These are phyloP conservation scores for Notothenia rossii DNA, from an alignment of 2,113 vertebrate species.

Conservation along the genomic window DNA sequence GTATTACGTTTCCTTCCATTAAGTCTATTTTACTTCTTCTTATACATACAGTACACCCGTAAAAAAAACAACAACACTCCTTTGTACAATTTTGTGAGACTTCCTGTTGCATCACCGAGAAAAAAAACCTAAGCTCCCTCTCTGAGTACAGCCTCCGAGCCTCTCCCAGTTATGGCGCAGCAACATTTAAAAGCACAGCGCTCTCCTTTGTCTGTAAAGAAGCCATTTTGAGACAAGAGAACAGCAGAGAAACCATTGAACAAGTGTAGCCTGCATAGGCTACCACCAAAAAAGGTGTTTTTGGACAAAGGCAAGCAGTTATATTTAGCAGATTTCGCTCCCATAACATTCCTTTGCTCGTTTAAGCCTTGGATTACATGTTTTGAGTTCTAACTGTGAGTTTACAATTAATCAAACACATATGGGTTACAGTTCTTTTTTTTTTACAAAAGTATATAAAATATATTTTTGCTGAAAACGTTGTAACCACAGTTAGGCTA, in stretches of 20 bases:
- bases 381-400: constrained; percentile 81
- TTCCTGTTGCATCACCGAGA: constrained; percentile 32
- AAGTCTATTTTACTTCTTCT: not conserved
- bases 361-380: constrained; percentile 79
- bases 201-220: constrained; percentile 81
- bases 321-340: constrained; percentile 69
- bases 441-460: constrained; percentile 15
- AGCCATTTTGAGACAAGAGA: constrained; percentile 87
- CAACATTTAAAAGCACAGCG: constrained; percentile 74
- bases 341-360: constrained; percentile 54
- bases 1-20: constrained; percentile 29
- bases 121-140: not conserved
- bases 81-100: not conserved
- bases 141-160: constrained; percentile 43
- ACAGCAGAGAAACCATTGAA: constrained; percentile 80
- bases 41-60: constrained; percentile 4
- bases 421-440: constrained; percentile 26
- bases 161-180: constrained; percentile 86
- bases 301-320: constrained; percentile 73
- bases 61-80: constrained; percentile 15
- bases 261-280: constrained; percentile 51
- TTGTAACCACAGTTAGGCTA: constrained; percentile 20
- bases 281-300: constrained; percentile 55
- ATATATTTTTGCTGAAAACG: constrained; percentile 38
- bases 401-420: constrained; percentile 63